A percentile compares a stretch with the other conserved stretches of the same genome.
phyloP scores from a whole-genome alignment of 2,113 vertebrate species.

The Poecilia latipinna region DNA sequence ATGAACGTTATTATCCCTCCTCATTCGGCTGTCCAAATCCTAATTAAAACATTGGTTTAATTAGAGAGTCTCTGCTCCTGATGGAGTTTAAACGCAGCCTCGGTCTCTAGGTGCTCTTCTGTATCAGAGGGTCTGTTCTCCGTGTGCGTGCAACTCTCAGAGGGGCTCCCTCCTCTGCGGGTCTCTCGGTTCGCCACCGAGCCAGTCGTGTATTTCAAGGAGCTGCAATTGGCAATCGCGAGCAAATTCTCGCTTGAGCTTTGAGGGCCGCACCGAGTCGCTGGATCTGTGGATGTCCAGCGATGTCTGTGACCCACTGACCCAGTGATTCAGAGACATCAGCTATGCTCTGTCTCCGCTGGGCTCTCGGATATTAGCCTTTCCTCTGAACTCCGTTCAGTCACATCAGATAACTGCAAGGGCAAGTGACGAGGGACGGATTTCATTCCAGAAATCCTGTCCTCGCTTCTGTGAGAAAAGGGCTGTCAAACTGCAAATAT shows the following conservation, averaged over 20 bases:
- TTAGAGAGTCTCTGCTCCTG: slow-evolving; percentile 69
- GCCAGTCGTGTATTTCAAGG: slow-evolving; percentile 22
- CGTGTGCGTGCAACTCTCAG: slow-evolving; percentile 48
- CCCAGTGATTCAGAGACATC: slow-evolving; percentile 75
- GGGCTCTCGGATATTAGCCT: slow-evolving; percentile 55
- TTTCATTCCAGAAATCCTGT: slow-evolving; percentile 46
- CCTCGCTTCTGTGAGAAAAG: not conserved
- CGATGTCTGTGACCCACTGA: slow-evolving; percentile 74
- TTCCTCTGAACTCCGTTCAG: slow-evolving; percentile 57
- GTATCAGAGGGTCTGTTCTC: slow-evolving; percentile 67
- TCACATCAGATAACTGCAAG: slow-evolving; percentile 58
- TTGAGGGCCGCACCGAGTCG: slow-evolving; percentile 42
- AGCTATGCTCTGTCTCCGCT: slow-evolving; percentile 55
- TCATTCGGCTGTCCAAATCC: slow-evolving; percentile 68
- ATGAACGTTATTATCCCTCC: slow-evolving; percentile 66
- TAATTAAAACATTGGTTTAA: slow-evolving; percentile 81
- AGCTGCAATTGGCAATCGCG: slow-evolving; percentile 45
- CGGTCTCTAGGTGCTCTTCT: slow-evolving; percentile 68
- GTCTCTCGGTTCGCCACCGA: slow-evolving; percentile 27
- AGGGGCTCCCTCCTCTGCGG: slow-evolving; percentile 44
- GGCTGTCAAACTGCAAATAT: slow-evolving; percentile 13
- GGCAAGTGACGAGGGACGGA: slow-evolving; percentile 51
- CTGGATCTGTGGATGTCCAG: slow-evolving; percentile 62
- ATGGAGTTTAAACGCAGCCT: slow-evolving; percentile 76
- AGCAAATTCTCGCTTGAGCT: slow-evolving; percentile 44